Evolutionary conservation across 2,797 vertebrate genomes (phyloP), one percentile per base, ranked within the genome.

Genomic region (Jordanella pulchra): DNA sequence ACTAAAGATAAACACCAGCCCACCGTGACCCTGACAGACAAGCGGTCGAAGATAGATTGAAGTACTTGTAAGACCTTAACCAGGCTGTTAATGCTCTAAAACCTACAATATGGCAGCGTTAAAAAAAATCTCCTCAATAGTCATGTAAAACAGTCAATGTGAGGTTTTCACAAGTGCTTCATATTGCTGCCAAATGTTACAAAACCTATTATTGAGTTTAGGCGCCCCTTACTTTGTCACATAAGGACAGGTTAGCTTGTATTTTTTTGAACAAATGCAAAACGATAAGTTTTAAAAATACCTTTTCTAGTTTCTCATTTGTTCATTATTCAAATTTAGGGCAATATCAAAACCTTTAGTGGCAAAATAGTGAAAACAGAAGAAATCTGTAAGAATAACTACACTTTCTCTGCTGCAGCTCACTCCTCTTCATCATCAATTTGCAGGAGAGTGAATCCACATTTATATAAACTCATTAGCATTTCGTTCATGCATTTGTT

Each of bases 381-480:
- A 58, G 28, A 32, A 58, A 32, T 58, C 50, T 51, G 6, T 10
- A 23, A 51, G 9, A 11, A 10, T 2, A 51, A 51, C 23, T 23
- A 21, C 21, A 9, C 11, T n/a, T n/a, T n/a, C 17, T 11, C 17
- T 28, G 28, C 55, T 61, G 32, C 64, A 42, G 4, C 63, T 64
- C 67, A 44, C 66, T 72, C 65, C 67, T 63, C 67, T 65, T 75
- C 77, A 69, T 81, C 77, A 69, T 80, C 70, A 72, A 1, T 61
- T 32, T 58, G 35, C 78, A 68, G 77, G 67, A 72, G 35, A 65
- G 69, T 50, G 45, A 69, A 74, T 72, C 77, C 74, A 81, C 76
- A 76, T 84, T 81, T 75, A 80, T 78, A 85, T 73, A 80, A 87
- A 84, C 81, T 73, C 73, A 85, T 89, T 79, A 90, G 75, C 82